Conservation (phyloP, 2,113 vertebrate genomes). For the Nerophis ophidion region DNA sequence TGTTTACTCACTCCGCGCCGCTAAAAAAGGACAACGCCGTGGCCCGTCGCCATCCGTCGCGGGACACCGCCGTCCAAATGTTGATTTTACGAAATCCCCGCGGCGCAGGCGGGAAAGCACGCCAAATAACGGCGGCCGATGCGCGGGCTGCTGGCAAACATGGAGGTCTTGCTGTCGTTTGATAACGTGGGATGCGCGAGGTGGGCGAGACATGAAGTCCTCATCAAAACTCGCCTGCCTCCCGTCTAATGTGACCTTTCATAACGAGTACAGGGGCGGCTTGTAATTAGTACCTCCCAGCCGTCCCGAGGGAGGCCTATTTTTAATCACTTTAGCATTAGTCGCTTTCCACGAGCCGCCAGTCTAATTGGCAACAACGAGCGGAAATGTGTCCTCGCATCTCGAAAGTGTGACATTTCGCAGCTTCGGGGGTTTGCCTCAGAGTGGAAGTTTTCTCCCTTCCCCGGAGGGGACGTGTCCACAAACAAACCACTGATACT, state of each 20-base stretch:
- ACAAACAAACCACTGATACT: too few relatives aligned
- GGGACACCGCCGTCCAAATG: conserved; percentile 30
- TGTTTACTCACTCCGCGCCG: conserved; percentile 57
- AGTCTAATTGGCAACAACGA: conserved; percentile 10
- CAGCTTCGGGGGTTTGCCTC: not conserved
- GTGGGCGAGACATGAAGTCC: not conserved
- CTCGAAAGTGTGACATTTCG: conserved; percentile 1
- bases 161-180: conserved; percentile 17
- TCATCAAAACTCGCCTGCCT: conserved; percentile 5
- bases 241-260: conserved; percentile 16
- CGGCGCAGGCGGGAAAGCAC: conserved; percentile 15
- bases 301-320: conserved; percentile 1
- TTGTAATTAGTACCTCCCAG: conserved; percentile 18
- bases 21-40: conserved; percentile 35
- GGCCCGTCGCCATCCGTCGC: conserved; percentile 46
- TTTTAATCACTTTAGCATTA: conserved; percentile 8
- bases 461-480: too few relatives aligned
- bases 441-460: too few relatives aligned
- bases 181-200: conserved; percentile 6
- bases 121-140: conserved; percentile 26
- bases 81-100: conserved; percentile 33
- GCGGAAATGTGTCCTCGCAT: conserved; percentile 3
- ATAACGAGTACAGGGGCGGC: not conserved
- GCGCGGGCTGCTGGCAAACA: conserved; percentile 17
- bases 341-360: not conserved